Base-by-base conservation (phyloP, 1,140 invertebrate genomes). In the Drosophila athabasca region DNA sequence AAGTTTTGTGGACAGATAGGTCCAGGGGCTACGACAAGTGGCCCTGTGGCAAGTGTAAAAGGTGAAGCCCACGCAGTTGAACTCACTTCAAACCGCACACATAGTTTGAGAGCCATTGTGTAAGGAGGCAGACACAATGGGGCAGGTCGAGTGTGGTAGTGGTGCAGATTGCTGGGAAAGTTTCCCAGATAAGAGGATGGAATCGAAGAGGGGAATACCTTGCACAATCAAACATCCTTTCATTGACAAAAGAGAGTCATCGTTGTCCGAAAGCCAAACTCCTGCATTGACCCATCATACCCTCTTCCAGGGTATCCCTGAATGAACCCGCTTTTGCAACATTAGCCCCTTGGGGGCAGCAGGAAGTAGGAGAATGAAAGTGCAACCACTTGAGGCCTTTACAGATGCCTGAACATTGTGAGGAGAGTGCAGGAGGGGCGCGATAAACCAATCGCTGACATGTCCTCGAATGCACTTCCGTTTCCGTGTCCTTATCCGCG, bases 381-480 rank as follows among this genome's bases (percentile, higher is more conserved):
- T 44, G 51, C 55, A 58, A 35, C 57, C 70, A 66, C 71, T 74
- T 58, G 49, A 57, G 35, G 55, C 51, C 62, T 65, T 70, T 24
- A 69, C 69, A 74, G 73, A 51, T 65, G 77, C 54, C 57, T 77
- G 78, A 62, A 84, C 75, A 84, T 53, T 84, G 73, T 41, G 45
- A 19, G 55, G 43, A 39, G 35, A 1, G 35, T 9, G 7, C 0
- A n/a, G n/a, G 4, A 11, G 31, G 31, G 19, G 17, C 54, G 46
- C 58, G 82, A 81, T 84, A 84, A 76, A 62, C 60, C 80, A 76
- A 72, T 72, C 61, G 81, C 58, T 44, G 72, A 76, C 79, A 58
- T 72, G 79, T 69, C 66, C 67, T 70, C 67, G 64, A 69, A 73
- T 58, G 75, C 71, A 82, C 71, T 82, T 83, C 58, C 76, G 66